Evolutionary conservation across 1,140 invertebrate species (phyloP).

Genomic region (Sarcophaga bullata): DNA sequence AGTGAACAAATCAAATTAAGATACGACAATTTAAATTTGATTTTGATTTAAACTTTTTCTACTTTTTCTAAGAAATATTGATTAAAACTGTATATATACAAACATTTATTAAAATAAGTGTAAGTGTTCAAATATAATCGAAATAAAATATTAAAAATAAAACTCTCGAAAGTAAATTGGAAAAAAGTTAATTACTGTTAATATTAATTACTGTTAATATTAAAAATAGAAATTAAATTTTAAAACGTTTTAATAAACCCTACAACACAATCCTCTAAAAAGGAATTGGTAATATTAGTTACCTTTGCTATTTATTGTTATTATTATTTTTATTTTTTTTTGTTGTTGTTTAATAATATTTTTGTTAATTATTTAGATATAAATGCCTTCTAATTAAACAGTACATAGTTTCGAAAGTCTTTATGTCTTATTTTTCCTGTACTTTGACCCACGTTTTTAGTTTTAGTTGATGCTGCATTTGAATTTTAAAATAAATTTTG

Average conservation of each 20-base stretch:
- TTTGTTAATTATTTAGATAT: too few species aligned
- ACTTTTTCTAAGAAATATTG: background rate
- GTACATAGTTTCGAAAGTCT: too few species aligned
- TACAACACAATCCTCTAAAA: background rate
- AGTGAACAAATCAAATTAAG: background rate
- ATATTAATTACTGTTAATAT: too few species aligned
- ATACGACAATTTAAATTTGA: background rate
- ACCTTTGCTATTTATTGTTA: too few species aligned
- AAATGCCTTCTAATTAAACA: too few species aligned
- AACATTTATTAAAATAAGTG: constrained; percentile 3
- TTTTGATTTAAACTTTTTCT: background rate
- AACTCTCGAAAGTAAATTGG: background rate
- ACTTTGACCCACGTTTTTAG: too few species aligned
- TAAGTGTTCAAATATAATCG: constrained; percentile 6
- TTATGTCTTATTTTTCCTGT: too few species aligned
- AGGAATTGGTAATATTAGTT: background rate
- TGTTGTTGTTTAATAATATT: too few species aligned
- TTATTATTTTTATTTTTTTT: too few species aligned
- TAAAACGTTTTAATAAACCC: background rate
- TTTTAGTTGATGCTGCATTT: too few species aligned
- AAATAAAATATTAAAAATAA: background rate
- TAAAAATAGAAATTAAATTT: background rate
- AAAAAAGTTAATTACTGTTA: too few species aligned
- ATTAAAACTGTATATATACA: background rate
- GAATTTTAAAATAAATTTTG: too few species aligned